Evolutionary conservation across 2,888 invertebrate species (phyloP), one percentile per base, ranked within the genome.

Genomic region (Drosophila recens): DNA sequence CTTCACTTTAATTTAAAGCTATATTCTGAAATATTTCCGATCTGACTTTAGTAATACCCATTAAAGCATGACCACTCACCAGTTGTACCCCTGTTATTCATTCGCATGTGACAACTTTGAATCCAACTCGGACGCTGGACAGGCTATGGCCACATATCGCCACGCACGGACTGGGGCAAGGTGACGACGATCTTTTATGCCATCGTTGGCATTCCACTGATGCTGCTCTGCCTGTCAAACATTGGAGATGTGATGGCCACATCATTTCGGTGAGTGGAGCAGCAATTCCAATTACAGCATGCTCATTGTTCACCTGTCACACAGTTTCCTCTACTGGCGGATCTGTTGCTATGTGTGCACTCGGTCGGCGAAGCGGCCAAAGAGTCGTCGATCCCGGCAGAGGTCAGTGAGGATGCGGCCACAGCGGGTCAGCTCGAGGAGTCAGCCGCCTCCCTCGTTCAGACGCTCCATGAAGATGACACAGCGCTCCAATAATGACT

Each of bases 71-170:
- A 58, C 58, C 48, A 58, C 46, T 23, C 42, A 38, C 23, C 8
- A 42, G 33, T 51, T 43, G 11, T 49, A 52, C 13, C 52, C 46
- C n/a, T 10, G 33, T 67, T 38, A 40, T 20, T 57, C 34, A 72
- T 53, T 67, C 61, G 17, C 68, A 72, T 62, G 53, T 49, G 33
- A 61, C 27, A 56, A 58, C 27, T 56, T 4, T 6, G 8, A 38
- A 38, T 42, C 9, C 38, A 9, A 36, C 30, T 43, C 43, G 20
- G 23, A 57, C 34, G 43, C 59, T 58, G 77, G 92, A 30, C 92
- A 98, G 98, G 98, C 40, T 98, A 98, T 92, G 98, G 98, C 8
- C 98, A 98, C 92, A 98, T 98, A 70, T 96, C 98, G 0, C 98
- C 98, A 1, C 98, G 97, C 93, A 98, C 98, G 0, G 95, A 96